These are phyloP conservation scores for Semotilus atromaculatus DNA, from an alignment of 2,797 vertebrate genomes.

Conservation along the genomic window DNA sequence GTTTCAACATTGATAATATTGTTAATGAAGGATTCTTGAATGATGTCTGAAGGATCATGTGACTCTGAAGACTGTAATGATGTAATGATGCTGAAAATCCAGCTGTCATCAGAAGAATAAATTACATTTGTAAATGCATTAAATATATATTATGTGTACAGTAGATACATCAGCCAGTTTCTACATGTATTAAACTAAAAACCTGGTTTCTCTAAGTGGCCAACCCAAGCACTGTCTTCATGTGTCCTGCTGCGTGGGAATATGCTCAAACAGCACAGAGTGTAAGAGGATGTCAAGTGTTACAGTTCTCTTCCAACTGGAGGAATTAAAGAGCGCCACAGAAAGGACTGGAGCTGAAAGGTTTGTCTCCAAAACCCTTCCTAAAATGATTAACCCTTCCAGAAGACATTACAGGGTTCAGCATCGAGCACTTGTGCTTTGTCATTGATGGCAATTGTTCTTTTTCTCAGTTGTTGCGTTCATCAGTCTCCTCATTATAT, in stretches of 20 bases:
- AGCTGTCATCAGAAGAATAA: not conserved
- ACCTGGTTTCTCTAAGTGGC: conserved; percentile 43
- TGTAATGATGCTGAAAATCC: not conserved
- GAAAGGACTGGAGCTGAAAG: conserved; percentile 86
- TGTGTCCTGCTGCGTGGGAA: conserved; percentile 80
- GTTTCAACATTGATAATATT: not conserved
- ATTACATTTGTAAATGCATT: no score
- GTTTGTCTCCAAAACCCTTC: conserved; percentile 84
- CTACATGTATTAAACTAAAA: not conserved
- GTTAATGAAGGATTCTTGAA: not conserved
- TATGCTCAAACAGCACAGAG: conserved; percentile 74
- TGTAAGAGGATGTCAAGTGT: conserved; percentile 85
- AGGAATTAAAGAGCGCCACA: conserved; percentile 79
- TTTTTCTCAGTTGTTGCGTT: conserved; percentile 95
- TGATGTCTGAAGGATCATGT: not conserved
- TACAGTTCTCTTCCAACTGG: conserved; percentile 86
- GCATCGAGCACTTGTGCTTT: conserved; percentile 86
- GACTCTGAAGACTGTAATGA: not conserved
- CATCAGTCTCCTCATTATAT: conserved; percentile 97
- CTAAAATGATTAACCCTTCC: conserved; percentile 90
- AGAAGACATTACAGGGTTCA: conserved; percentile 94
- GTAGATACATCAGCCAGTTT: not conserved
- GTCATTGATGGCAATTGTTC: conserved; percentile 94
- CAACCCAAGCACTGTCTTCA: conserved; percentile 70
- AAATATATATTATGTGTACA: not conserved